Conservation (phyloP, 2,113 vertebrate genomes). For the Cariama cristata region DNA sequence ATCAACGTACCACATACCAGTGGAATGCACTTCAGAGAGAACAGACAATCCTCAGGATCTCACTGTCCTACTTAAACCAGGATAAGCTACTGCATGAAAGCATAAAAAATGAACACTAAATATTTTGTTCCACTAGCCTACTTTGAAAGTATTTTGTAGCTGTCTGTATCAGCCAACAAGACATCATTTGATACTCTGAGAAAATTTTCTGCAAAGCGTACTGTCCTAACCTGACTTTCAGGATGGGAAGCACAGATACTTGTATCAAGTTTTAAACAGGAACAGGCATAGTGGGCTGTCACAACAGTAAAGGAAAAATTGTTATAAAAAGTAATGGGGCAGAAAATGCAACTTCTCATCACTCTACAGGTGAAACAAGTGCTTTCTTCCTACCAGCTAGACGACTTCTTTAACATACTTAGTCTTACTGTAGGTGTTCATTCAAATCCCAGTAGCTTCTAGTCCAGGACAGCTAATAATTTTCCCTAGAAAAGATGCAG, state of each 20-base stretch:
- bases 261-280: background rate
- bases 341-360: background rate
- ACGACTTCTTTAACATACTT: background rate
- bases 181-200: background rate
- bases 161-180: background rate
- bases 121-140: constrained; percentile 38
- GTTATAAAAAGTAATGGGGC: background rate
- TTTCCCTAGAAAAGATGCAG: background rate
- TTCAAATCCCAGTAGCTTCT: background rate
- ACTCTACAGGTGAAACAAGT: background rate
- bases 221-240: constrained; percentile 10
- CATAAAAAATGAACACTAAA: background rate
- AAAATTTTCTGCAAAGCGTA: background rate
- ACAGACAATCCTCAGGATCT: background rate
- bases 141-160: background rate
- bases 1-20: background rate
- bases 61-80: constrained; percentile 22
- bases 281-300: background rate
- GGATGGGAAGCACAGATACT: background rate
- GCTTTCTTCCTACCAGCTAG: background rate
- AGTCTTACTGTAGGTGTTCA: background rate
- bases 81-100: background rate
- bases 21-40: constrained; percentile 16
- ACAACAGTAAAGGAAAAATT: background rate
- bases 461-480: background rate